phyloP scores from a whole-genome alignment of 2,888 invertebrate genomes.

The Melipona beecheii region DNA sequence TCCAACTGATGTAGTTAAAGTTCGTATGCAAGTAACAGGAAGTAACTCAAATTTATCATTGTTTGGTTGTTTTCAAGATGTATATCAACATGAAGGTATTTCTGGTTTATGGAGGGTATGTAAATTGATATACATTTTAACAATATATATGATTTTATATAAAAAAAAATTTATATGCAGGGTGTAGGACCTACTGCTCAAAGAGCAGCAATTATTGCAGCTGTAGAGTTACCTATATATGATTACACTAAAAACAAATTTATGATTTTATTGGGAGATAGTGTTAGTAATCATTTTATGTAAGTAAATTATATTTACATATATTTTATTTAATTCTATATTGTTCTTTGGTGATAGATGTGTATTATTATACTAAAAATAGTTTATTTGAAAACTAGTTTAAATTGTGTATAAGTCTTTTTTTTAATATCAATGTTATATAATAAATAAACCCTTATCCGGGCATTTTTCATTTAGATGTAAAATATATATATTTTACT shows the following conservation, averaged over 20 bases:
- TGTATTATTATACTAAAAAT: neutral
- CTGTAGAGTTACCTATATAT: conserved; percentile 96
- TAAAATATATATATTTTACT: conserved; percentile 10
- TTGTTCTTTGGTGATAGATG: neutral
- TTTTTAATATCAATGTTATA: conserved; percentile 2
- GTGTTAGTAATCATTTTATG: conserved; percentile 94
- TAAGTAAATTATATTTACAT: conserved; percentile 84
- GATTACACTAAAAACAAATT: conserved; percentile 94
- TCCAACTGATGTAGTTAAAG: conserved; percentile 98
- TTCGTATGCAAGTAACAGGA: conserved; percentile 94
- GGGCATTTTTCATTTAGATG: conserved; percentile 54
- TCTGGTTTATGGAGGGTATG: conserved; percentile 94
- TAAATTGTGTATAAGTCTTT: neutral
- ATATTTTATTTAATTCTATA: conserved; percentile 14
- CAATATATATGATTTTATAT: conserved; percentile 6
- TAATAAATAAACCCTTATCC: conserved; percentile 70
- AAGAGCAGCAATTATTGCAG: conserved; percentile 96
- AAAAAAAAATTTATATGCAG: conserved; percentile 81
- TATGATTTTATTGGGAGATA: conserved; percentile 90
- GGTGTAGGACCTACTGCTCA: conserved; percentile 97
- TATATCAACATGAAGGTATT: conserved; percentile 93
- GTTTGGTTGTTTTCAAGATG: conserved; percentile 91
- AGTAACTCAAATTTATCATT: conserved; percentile 84
- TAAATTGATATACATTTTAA: conserved; percentile 22
- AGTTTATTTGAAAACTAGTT: neutral